Evolutionary conservation across 1,140 invertebrate species (phyloP), one percentile per base, ranked within the genome.

Genomic region (Formica exsecta): DNA sequence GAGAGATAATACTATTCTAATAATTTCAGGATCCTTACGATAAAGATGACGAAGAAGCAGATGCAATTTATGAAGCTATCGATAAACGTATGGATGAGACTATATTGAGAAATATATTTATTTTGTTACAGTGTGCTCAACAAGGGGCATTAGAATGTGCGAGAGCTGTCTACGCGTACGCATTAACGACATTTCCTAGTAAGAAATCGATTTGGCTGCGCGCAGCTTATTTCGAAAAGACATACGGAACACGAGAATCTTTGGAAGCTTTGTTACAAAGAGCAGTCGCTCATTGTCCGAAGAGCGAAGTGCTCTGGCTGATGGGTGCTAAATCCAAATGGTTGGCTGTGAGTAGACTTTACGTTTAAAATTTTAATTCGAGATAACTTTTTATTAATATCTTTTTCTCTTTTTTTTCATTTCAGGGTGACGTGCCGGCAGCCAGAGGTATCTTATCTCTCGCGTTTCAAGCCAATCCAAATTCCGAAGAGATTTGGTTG

Each of bases 251-350:
- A 0, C 96, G 98, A 85, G 98, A 99, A 90, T 98, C 98, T 19
- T 95, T 99, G 81, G 99, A 99, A 95, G 96, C 97, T 0, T 93
- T 99, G 22, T 94, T 99, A 71, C 97, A 99, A 93, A 96, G 98
- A 91, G 99, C 99, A 9, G 99, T 99, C 1, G 98, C 97, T 0
- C 98, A 99, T 95, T 99, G 99, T 96, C 99, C 99, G 0, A 99
- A 99, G 95, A 99, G 98, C 9, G 99, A 99, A 96, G 97, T 99
- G 3, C 96, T 99, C 0, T 99, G 99, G 99, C 96, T 99, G 0
- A 99, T 99, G 99, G 98, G 99, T 8, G 99, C 99, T 6, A 99
- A 99, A 95, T 99, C 98, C 1, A 99, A 99, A 93, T 99, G 99
- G 99, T 95, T 99, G 89, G 98, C 98, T 5, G 98, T 97, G 95